These are phyloP conservation scores for Steinernema feltiae DNA, from an alignment of 1,140 invertebrate genomes.

Conservation along the genomic window DNA sequence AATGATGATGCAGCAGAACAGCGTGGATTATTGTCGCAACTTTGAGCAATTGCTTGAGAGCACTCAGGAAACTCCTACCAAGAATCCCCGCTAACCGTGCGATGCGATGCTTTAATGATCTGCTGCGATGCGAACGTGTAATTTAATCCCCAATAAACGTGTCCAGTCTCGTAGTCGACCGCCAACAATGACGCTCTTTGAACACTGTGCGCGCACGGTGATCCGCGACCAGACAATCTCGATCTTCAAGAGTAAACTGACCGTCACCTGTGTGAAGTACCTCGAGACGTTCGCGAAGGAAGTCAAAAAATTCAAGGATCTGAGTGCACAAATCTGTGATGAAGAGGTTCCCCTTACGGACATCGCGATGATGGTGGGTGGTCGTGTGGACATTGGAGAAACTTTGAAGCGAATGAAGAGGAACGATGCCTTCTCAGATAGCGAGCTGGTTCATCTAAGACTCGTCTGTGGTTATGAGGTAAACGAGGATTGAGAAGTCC, in stretches of 20 bases:
- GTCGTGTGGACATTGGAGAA: neutral
- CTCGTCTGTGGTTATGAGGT: neutral
- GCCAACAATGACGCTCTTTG: neutral
- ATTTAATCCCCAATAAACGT: neutral
- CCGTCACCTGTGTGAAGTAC: conserved; percentile 22
- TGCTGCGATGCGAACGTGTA: neutral
- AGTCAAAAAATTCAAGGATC: conserved; percentile 34
- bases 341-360: too few species aligned
- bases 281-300: conserved; percentile 32
- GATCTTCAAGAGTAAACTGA: neutral
- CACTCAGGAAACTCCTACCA: neutral
- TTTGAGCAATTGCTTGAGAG: neutral
- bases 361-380: too few species aligned
- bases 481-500: neutral
- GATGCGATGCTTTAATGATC: neutral
- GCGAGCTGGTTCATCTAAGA: neutral
- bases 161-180: neutral
- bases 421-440: neutral
- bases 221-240: neutral
- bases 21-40: neutral
- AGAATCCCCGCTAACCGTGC: neutral
- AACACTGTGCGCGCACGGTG: conserved; percentile 6
- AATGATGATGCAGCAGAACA: conserved; percentile 8
- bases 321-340: too few species aligned
- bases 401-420: neutral